Percentiles rank a stretch among this genome's conserved stretches.
These are phyloP conservation scores for Spilosoma lubricipeda DNA, from an alignment of 2,888 invertebrate species.

Conservation along the genomic window DNA sequence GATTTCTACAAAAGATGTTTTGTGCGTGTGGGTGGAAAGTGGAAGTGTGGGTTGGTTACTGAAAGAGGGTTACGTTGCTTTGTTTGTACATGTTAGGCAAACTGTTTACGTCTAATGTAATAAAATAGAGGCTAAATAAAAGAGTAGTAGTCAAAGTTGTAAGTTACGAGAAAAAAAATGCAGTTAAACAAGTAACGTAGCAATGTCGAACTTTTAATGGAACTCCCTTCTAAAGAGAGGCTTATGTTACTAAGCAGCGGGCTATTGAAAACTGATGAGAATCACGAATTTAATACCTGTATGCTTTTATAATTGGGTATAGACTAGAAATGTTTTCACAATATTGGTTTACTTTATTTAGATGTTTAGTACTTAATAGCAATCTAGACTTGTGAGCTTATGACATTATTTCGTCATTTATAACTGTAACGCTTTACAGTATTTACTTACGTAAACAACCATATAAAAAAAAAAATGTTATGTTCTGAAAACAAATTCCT, in stretches of 20 bases:
- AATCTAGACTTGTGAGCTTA: not conserved
- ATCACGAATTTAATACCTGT: not conserved
- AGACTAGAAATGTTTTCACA: not conserved
- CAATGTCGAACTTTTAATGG: not conserved
- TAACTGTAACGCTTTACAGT: conserved; percentile 52
- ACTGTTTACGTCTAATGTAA: conserved; percentile 20
- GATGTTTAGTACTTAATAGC: not conserved
- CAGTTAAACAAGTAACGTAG: not conserved
- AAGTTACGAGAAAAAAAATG: not conserved
- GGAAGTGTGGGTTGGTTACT: conserved; percentile 16
- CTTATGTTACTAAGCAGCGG: too few relatives aligned
- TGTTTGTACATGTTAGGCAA: conserved; percentile 38
- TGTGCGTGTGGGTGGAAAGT: conserved; percentile 26
- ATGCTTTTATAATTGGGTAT: not conserved
- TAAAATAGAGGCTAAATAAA: not conserved
- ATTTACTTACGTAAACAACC: conserved; percentile 70
- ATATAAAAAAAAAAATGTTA: conserved; percentile 69
- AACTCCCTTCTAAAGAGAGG: too few relatives aligned
- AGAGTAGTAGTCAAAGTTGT: not conserved
- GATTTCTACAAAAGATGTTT: conserved; percentile 37
- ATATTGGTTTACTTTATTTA: not conserved
- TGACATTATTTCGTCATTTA: not conserved
- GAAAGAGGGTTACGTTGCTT: conserved; percentile 54
- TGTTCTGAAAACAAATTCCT: conserved; percentile 77
- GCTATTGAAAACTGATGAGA: not conserved